Conservation (phyloP, 2,113 vertebrate genomes). For the Zootoca vivipara region DNA sequence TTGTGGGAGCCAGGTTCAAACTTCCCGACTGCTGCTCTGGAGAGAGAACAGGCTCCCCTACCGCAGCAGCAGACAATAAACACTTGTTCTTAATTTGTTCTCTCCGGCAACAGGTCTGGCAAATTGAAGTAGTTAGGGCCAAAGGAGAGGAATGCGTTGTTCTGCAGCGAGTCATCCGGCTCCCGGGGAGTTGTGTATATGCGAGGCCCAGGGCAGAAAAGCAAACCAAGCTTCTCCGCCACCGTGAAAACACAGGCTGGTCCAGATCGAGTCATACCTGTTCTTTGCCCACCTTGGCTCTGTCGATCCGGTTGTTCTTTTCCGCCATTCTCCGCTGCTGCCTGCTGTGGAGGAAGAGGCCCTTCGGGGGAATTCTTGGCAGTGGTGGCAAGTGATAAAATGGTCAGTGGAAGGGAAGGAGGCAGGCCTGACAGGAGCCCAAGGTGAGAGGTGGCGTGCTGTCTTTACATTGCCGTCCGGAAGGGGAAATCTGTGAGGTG, state of each 20-base stretch:
- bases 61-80: background rate
- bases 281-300: background rate
- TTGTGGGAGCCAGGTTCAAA: background rate
- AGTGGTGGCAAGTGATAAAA: background rate
- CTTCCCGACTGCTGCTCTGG: background rate
- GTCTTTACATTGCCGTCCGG: background rate
- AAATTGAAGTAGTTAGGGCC: background rate
- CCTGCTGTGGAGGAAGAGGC: background rate
- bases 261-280: background rate
- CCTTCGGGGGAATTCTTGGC: background rate
- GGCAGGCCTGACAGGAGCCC: too few species aligned
- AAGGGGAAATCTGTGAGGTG: background rate
- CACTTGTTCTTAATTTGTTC: background rate
- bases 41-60: too few species aligned
- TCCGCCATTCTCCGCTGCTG: background rate
- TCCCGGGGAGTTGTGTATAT: too few species aligned
- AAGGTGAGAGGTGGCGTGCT: too few species aligned
- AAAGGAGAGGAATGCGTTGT: background rate
- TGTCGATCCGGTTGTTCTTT: background rate
- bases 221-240: background rate
- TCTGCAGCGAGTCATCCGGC: background rate
- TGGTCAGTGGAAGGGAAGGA: background rate
- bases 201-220: background rate
- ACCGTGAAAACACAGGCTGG: background rate
- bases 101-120: too few species aligned